A percentile compares a stretch with the other conserved stretches of the same genome.
Conservation (phyloP, 2,888 invertebrate genomes). For the Apamea crenata region DNA sequence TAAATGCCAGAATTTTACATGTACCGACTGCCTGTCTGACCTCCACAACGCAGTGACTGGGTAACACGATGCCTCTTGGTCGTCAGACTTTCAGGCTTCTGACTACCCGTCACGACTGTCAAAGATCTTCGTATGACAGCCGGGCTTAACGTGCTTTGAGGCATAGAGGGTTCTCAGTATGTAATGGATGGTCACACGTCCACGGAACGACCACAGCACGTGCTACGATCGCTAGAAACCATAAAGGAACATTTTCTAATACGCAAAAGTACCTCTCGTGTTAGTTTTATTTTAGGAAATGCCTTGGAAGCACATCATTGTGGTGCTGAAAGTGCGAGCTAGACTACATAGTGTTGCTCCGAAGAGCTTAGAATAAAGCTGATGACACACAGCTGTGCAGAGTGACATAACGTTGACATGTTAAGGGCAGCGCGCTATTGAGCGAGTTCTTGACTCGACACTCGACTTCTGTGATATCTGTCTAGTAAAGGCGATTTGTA, state of each 20-base stretch:
- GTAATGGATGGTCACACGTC: too few species aligned
- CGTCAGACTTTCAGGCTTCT: not conserved
- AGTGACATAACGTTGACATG: conserved; percentile 31
- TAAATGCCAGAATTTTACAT: not conserved
- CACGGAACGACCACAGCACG: not conserved
- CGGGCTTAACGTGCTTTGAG: not conserved
- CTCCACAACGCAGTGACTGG: not conserved
- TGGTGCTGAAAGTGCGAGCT: conserved; percentile 21
- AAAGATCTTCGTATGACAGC: not conserved
- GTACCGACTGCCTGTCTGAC: not conserved
- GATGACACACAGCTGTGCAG: conserved; percentile 52
- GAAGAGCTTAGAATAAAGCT: conserved; percentile 21
- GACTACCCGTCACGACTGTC: not conserved
- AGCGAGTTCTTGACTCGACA: not conserved
- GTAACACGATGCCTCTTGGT: not conserved
- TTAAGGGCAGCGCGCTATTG: conserved; percentile 30
- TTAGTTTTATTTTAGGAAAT: conserved; percentile 52
- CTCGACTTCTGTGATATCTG: not conserved
- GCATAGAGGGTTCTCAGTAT: too few species aligned
- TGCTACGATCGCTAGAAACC: not conserved
- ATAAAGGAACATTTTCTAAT: not conserved
- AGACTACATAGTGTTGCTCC: conserved; percentile 23
- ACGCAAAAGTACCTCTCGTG: not conserved
- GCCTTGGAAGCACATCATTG: conserved; percentile 36
- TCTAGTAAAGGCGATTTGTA: not conserved